Conservation (phyloP, 1,140 invertebrate genomes). For the Potamilus streckersoni region DNA sequence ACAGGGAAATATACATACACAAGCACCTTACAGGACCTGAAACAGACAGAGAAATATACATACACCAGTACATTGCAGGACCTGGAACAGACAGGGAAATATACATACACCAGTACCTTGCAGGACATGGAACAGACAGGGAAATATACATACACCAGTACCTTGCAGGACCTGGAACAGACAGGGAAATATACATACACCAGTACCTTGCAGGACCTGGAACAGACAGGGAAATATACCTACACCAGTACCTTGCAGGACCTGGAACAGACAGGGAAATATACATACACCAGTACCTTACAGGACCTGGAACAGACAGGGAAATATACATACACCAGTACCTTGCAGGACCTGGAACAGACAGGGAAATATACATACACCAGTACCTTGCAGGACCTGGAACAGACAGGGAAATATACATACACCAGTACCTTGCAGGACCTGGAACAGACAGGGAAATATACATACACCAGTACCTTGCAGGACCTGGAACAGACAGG, state of each 20-base stretch:
- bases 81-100: conserved; percentile 17
- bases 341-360: conserved; percentile 33
- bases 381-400: conserved; percentile 36
- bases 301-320: conserved; percentile 29
- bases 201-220: conserved; percentile 36
- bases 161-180: conserved; percentile 33
- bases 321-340: conserved; percentile 32
- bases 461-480: conserved; percentile 36
- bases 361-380: conserved; percentile 25
- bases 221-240: not conserved
- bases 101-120: conserved; percentile 36
- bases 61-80: conserved; percentile 37
- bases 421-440: conserved; percentile 37
- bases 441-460: conserved; percentile 17
- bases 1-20: conserved; percentile 25
- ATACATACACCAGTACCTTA: conserved; percentile 36
- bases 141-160: conserved; percentile 32
- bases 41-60: conserved; percentile 11
- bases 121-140: conserved; percentile 28
- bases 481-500: conserved; percentile 29
- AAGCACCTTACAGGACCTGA: conserved; percentile 36
- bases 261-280: conserved; percentile 17
- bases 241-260: conserved; percentile 37
- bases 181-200: conserved; percentile 25
- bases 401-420: conserved; percentile 11